phyloP scores from a whole-genome alignment of 1,140 invertebrate genomes.

The Sitophilus oryzae region DNA sequence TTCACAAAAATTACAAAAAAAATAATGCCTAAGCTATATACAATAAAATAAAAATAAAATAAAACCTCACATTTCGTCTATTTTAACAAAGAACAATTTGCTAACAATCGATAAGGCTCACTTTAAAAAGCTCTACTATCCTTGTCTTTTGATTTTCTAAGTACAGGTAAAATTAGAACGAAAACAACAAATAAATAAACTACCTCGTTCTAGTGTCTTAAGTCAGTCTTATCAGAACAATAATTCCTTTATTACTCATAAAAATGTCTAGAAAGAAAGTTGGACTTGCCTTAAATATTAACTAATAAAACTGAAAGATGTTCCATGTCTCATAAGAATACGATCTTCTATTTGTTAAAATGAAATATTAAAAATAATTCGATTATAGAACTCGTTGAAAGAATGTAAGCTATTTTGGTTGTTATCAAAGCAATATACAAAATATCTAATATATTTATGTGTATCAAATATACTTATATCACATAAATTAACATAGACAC shows the following conservation, averaged over 20 bases:
- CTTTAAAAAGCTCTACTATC: not conserved
- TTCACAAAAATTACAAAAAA: constrained; percentile 22
- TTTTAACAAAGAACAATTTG: constrained; percentile 13
- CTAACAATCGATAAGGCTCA: constrained; percentile 4
- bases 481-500: too few relatives aligned
- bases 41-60: constrained; percentile 2
- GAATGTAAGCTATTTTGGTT: too few relatives aligned
- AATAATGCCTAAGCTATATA: constrained; percentile 9
- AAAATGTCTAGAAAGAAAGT: constrained; percentile 19
- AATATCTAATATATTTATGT: too few relatives aligned
- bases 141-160: constrained; percentile 7
- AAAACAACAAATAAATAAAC: constrained; percentile 25
- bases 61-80: constrained; percentile 3
- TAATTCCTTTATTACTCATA: not conserved
- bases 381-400: too few relatives aligned
- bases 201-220: constrained; percentile 18
- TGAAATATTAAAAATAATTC: too few relatives aligned
- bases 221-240: constrained; percentile 27
- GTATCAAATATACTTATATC: too few relatives aligned
- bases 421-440: too few relatives aligned
- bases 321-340: too few relatives aligned
- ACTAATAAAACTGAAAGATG: too few relatives aligned
- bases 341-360: too few relatives aligned
- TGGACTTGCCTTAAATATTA: not conserved
- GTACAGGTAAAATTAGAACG: constrained; percentile 5